A percentile compares a stretch with the other conserved stretches of the same genome.
These are phyloP conservation scores for Cygnus olor DNA, from an alignment of 2,797 vertebrate genomes.

Conservation along the genomic window DNA sequence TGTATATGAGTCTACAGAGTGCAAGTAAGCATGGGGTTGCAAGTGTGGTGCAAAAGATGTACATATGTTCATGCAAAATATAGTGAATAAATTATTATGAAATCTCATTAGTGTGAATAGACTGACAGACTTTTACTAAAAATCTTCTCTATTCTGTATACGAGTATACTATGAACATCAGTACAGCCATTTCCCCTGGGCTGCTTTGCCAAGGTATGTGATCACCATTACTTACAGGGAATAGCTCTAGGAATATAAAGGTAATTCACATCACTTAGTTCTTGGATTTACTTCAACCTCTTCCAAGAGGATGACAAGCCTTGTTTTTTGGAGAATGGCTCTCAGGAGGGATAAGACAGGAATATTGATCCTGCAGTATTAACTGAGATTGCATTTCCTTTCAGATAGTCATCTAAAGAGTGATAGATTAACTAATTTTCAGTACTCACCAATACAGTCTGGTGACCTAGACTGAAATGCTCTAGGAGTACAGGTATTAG, in stretches of 20 bases:
- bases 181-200: not conserved
- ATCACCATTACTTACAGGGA: not conserved
- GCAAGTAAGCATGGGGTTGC: not conserved
- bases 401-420: not conserved
- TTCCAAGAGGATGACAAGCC: not conserved
- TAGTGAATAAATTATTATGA: not conserved
- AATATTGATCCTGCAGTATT: constrained; percentile 4
- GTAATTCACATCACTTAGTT: constrained; percentile 24
- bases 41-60: not conserved
- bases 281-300: constrained; percentile 42
- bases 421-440: not conserved
- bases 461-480: not conserved
- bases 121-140: not conserved
- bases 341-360: not conserved
- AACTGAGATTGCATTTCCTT: not conserved
- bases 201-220: not conserved
- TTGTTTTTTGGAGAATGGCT: not conserved
- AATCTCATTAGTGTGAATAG: not conserved
- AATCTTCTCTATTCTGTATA: not conserved
- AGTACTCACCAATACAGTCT: not conserved
- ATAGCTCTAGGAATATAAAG: not conserved
- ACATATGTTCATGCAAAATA: not conserved
- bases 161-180: not conserved
- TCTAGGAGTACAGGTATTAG: not conserved
- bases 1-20: not conserved